Percentiles rank a stretch among this genome's conserved stretches.
phyloP scores from a whole-genome alignment of 2,113 vertebrate genomes.

The Mastomys coucha region DNA sequence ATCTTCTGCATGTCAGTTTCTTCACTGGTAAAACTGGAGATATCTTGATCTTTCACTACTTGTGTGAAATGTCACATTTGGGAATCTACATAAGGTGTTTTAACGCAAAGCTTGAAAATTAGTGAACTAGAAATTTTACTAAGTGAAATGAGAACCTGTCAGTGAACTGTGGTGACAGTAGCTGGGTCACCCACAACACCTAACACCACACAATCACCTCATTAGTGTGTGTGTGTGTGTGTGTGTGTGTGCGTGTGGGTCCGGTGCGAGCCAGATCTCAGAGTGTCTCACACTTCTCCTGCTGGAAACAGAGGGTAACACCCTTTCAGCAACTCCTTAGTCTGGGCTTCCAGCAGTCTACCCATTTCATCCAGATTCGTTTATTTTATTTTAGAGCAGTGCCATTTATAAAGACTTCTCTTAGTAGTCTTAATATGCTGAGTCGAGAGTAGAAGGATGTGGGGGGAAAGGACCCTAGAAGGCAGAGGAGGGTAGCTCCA shows the following conservation, averaged over 20 bases:
- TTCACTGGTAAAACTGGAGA: not conserved
- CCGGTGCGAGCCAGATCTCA: not conserved
- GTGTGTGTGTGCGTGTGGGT: not conserved
- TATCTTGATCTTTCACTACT: not conserved
- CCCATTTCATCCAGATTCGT: not conserved
- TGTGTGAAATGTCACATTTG: constrained; percentile 50
- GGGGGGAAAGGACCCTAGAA: not conserved
- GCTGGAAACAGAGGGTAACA: not conserved
- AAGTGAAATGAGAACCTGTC: constrained; percentile 24
- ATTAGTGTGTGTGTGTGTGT: not conserved
- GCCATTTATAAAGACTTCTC: constrained; percentile 20
- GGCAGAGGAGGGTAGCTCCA: too few relatives aligned
- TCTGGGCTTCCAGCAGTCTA: not conserved
- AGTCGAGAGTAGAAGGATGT: not conserved
- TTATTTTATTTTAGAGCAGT: not conserved
- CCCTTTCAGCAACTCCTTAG: not conserved
- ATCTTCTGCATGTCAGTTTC: constrained; percentile 6
- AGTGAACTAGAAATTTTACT: constrained; percentile 9
- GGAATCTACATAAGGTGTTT: constrained; percentile 1
- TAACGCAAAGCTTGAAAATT: constrained; percentile 41
- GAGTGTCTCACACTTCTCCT: not conserved
- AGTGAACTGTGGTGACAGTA: not conserved
- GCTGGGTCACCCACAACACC: not conserved
- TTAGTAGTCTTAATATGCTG: not conserved
- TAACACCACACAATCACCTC: not conserved